Percentiles rank a stretch among this genome's conserved stretches.
phyloP scores from a whole-genome alignment of 2,888 invertebrate species.

The Microctonus hyperodae region DNA sequence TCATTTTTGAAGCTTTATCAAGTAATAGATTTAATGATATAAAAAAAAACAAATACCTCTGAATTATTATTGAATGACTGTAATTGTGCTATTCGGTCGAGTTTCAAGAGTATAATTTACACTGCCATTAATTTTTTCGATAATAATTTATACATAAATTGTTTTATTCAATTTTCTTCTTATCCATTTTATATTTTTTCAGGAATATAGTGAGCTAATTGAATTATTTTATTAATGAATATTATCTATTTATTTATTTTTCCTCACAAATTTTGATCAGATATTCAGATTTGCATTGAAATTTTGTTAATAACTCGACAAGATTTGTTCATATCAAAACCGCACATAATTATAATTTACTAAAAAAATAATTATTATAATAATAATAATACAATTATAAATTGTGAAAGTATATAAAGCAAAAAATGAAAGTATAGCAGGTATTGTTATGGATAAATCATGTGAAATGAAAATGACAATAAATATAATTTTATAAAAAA shows the following conservation, averaged over 20 bases:
- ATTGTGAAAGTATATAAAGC: slow-evolving; percentile 52
- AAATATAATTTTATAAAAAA: slow-evolving; percentile 61
- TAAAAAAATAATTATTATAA: too few species aligned
- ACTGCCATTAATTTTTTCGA: background rate
- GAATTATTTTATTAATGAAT: background rate
- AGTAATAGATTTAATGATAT: slow-evolving; percentile 5
- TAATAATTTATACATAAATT: background rate
- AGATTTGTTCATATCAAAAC: background rate
- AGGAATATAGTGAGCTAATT: background rate
- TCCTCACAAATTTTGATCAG: too few species aligned
- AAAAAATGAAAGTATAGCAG: slow-evolving; percentile 52
- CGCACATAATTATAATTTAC: slow-evolving; percentile 19
- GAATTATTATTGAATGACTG: background rate
- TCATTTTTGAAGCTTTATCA: slow-evolving; percentile 8
- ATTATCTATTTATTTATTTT: background rate
- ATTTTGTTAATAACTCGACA: background rate
- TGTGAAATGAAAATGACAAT: slow-evolving; percentile 60
- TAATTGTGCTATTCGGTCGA: background rate
- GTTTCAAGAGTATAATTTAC: slow-evolving; percentile 2
- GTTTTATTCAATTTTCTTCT: background rate
- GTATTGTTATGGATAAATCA: slow-evolving; percentile 58
- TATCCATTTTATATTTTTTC: background rate
- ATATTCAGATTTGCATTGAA: background rate
- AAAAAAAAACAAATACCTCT: slow-evolving; percentile 8
- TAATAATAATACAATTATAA: slow-evolving; percentile 40